A percentile compares a stretch with the other conserved stretches of the same genome.
Conservation (phyloP, 2,888 invertebrate species). For the Limnephilus lunatus region DNA sequence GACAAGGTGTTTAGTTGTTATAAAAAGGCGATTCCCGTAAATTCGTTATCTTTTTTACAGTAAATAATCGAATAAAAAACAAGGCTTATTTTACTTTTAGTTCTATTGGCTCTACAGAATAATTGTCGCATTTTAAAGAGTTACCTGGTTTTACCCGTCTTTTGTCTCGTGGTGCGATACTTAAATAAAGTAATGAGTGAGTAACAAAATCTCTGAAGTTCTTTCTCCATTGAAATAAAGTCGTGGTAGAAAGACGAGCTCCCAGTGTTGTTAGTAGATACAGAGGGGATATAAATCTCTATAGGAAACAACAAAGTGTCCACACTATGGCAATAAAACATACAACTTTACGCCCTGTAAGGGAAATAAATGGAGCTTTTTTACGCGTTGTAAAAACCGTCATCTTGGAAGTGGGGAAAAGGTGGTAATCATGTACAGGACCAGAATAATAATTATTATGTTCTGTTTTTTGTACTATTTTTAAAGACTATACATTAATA, state of each 20-base stretch:
- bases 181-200: background rate
- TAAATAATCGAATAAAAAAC: too few relatives aligned
- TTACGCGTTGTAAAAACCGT: constrained; percentile 8
- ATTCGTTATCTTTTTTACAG: too few relatives aligned
- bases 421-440: background rate
- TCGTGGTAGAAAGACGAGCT: background rate
- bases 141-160: too few relatives aligned
- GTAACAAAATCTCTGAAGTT: background rate
- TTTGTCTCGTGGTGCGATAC: too few relatives aligned
- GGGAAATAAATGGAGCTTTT: constrained; percentile 50
- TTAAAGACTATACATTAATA: too few relatives aligned
- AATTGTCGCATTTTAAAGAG: too few relatives aligned
- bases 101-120: too few relatives aligned
- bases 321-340: constrained; percentile 52
- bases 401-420: constrained; percentile 21
- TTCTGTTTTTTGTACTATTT: background rate
- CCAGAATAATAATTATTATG: background rate
- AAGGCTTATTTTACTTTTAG: too few relatives aligned
- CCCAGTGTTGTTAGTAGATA: background rate
- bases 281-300: constrained; percentile 50
- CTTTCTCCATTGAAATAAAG: background rate
- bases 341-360: constrained; percentile 26
- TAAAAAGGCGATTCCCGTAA: too few relatives aligned
- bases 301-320: constrained; percentile 55
- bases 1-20: too few relatives aligned